Evolutionary conservation across 1,140 invertebrate genomes (phyloP), one percentile per base, ranked within the genome.

Genomic region (Zaprionus davidi): DNA sequence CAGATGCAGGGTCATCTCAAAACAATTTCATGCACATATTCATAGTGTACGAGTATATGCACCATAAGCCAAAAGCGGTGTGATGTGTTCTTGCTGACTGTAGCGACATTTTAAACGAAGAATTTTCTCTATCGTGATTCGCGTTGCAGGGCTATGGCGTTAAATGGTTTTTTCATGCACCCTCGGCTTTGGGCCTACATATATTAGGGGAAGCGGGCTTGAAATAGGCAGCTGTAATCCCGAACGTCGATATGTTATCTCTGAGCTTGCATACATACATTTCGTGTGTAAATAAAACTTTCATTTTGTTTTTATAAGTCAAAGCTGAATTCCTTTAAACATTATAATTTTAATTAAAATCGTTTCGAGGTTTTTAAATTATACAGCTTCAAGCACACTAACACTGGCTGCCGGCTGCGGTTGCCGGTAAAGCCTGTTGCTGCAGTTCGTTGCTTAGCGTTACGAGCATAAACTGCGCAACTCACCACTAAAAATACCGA

Each of bases 371-470:
- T 41, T 5, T 28, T 24, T 41, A 3, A 41, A 41, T 73, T 2
- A 6, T 55, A n/a, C n/a, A 60, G 20, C 60, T 17, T 55, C 26
- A 3, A 22, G 24, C 34, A 51, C 28, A 70, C 15, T 71, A 6
- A 22, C 17, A 24, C 24, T 56, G 28, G 9, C n/a, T 66, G 34
- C 31, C 51, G 57, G 28, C 36, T 51, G 56, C 44, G 55, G 60
- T 71, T 60, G 56, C 66, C 65, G 70, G 56, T 51, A 58, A 63
- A 82, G 81, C 81, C 81, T 83, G 81, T 83, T 82, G 81, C 81
- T 82, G 63, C 55, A 81, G 53, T 55, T 63, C 26, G 57, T 75
- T 41, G 26, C 2, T 55, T 62, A 71, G 63, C 58, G 49, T 38
- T 57, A 62, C 41, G 22, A 53, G 28, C 3, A n/a, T 24, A 31